These are phyloP conservation scores for Onychomys leucogaster DNA, from an alignment of 2,797 vertebrate species.

Conservation along the genomic window DNA sequence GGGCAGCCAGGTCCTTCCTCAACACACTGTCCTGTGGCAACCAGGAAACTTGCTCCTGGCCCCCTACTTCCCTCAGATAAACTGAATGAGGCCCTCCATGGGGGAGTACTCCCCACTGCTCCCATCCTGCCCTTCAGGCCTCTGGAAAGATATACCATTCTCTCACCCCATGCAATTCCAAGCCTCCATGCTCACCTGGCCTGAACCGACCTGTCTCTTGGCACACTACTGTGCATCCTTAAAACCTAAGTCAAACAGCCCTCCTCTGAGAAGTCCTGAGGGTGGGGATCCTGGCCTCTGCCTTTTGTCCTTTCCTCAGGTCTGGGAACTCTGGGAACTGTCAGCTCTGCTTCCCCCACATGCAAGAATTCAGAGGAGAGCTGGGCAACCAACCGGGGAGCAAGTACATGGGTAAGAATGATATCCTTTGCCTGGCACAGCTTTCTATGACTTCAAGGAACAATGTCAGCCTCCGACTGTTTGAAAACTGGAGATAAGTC, in stretches of 20 bases:
- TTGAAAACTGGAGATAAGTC: background rate
- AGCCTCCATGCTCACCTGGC: background rate
- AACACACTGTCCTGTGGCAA: background rate
- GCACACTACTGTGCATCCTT: background rate
- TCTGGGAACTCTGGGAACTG: fast-evolving
- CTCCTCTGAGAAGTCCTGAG: background rate
- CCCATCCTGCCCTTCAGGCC: background rate
- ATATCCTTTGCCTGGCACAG: background rate
- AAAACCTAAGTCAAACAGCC: background rate
- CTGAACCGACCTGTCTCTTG: background rate
- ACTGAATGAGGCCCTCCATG: background rate
- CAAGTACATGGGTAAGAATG: background rate
- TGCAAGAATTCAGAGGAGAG: background rate
- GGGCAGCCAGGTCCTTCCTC: background rate
- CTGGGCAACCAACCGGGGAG: too few species aligned
- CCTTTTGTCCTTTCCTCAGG: background rate
- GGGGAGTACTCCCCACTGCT: background rate
- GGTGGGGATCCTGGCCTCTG: too few species aligned
- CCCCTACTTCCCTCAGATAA: background rate
- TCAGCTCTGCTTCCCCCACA: background rate
- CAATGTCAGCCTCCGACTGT: background rate
- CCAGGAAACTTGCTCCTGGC: background rate
- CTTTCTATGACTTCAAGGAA: background rate
- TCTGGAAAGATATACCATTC: fast-evolving
- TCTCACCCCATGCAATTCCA: background rate